Percentiles rank a stretch among this genome's conserved stretches.
These are phyloP conservation scores for Crepidodera aurea DNA, from an alignment of 2,888 invertebrate genomes.

Conservation along the genomic window DNA sequence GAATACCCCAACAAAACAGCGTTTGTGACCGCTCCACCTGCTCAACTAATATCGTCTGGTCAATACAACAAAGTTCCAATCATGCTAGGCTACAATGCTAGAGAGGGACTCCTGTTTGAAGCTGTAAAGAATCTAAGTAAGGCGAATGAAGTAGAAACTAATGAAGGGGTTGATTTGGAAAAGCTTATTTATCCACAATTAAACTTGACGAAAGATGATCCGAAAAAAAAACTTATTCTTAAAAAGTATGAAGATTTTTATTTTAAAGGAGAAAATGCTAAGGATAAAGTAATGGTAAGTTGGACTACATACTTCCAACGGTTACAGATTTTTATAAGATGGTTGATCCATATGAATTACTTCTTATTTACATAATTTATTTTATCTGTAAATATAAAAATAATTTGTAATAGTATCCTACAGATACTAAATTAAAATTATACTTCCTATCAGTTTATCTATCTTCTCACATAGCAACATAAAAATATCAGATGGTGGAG, in stretches of 20 bases:
- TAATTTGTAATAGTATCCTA: too few species aligned
- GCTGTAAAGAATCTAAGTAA: background rate
- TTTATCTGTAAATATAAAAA: too few species aligned
- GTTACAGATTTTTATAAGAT: too few species aligned
- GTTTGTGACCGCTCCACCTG: slow-evolving; percentile 9
- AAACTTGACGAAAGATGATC: slow-evolving; percentile 4
- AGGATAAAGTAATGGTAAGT: slow-evolving; percentile 22
- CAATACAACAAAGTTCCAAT: slow-evolving; percentile 54
- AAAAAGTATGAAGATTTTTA: slow-evolving; percentile 9
- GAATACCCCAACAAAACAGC: slow-evolving; percentile 27
- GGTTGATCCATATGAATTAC: too few species aligned
- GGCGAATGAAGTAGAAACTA: background rate
- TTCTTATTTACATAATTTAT: too few species aligned
- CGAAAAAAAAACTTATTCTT: background rate
- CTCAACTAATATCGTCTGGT: slow-evolving; percentile 15
- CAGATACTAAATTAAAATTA: too few species aligned
- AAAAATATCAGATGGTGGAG: too few species aligned
- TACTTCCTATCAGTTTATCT: too few species aligned
- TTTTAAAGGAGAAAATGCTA: slow-evolving; percentile 12
- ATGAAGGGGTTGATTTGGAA: background rate
- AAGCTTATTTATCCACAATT: background rate
- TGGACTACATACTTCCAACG: too few species aligned
- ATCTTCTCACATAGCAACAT: too few species aligned
- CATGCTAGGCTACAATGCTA: slow-evolving; percentile 53
- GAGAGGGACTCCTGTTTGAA: slow-evolving; percentile 51